Base-by-base conservation (phyloP, 2,113 vertebrate genomes). In the Bolborhynchus lineola region DNA sequence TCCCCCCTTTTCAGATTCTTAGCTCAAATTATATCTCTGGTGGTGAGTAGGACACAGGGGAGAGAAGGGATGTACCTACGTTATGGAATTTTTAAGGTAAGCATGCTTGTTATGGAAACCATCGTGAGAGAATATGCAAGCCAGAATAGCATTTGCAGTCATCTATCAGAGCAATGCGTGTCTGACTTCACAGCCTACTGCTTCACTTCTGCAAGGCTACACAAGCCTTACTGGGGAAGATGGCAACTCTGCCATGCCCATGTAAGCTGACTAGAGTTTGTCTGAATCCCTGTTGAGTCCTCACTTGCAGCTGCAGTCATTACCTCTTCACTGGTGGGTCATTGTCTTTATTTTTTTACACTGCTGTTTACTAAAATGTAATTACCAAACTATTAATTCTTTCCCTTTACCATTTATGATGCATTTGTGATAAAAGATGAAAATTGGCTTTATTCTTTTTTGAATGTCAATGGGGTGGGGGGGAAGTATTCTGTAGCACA, bases 321-420 rank as follows among this genome's bases (percentile, higher is more conserved):
- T 85, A 65, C 37, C n/a, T 84, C 78, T 84, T 79, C 50, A 75
- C 83, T 39, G 52, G 24, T 25, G 28, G 14, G 10, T 49, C 39
- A 9, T 67, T 95, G 44, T 26, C 4, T 57, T 25, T 35, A 52
- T 31, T n/a, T 41, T 10, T 16, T 47, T 11, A 25, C 42, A 35
- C 72, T 89, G 42, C 57, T 94, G 68, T 94, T 97, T 95, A 88
- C 63, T 92, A 47, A 96, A 95, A 94, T 83, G 76, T 85, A 97
- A 94, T 92, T 96, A 90, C 29, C 1, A 2, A 69, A 57, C 63
- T 87, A 70, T 95, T 96, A 93, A 79, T 95, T 95, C 68, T 92
- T 88, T 60, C 83, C 25, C 90, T 94, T 91, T 86, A 88, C 72
- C 23, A 68, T 77, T 96, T 93, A 81, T 83, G 83, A 96, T 86